These are phyloP conservation scores for Euplagia quadripunctaria DNA, from an alignment of 2,888 invertebrate species.

Conservation along the genomic window DNA sequence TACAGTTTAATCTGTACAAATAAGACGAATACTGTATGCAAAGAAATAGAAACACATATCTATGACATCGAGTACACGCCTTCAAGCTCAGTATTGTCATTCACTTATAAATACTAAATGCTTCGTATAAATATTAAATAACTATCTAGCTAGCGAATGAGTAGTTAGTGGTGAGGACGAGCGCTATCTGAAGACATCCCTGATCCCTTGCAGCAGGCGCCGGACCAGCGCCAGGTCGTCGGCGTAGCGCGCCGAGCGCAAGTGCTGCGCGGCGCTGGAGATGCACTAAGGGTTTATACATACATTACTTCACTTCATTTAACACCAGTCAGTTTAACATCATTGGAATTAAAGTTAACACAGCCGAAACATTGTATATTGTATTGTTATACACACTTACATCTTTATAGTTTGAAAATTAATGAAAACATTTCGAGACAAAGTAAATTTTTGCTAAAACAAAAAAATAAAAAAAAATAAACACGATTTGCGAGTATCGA, in stretches of 20 bases:
- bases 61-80: neutral
- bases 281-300: constrained; percentile 76
- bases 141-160: neutral
- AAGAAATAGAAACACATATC: neutral
- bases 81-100: neutral
- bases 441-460: too few species aligned
- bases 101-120: neutral
- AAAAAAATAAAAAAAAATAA: too few species aligned
- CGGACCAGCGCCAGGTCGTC: constrained; percentile 63
- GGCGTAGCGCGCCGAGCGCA: constrained; percentile 77
- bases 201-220: constrained; percentile 65
- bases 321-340: too few species aligned
- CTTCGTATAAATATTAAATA: neutral
- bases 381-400: too few species aligned
- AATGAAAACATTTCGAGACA: too few species aligned
- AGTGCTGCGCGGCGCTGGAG: constrained; percentile 85
- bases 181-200: constrained; percentile 72
- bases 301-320: neutral
- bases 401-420: too few species aligned
- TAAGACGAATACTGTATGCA: neutral
- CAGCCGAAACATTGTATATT: too few species aligned
- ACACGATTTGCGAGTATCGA: too few species aligned
- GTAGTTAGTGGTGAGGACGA: neutral
- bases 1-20: neutral
- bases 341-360: too few species aligned